phyloP scores from a whole-genome alignment of 2,113 vertebrate species.

The Empidonax alnorum region DNA sequence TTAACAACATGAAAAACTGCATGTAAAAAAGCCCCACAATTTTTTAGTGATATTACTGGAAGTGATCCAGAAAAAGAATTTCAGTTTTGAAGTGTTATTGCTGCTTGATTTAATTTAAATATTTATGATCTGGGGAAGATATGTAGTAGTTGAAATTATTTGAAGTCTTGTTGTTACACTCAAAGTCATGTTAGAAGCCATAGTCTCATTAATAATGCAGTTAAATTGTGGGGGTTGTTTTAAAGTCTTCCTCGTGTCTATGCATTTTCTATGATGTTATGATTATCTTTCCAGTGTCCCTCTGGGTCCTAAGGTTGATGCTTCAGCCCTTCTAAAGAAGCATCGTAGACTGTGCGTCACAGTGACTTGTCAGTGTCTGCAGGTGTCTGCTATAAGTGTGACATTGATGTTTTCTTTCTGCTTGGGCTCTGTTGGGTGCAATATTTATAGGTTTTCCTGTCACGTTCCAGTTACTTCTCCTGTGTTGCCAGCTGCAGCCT shows the following conservation, averaged over 20 bases:
- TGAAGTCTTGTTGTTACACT: not conserved
- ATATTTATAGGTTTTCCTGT: not conserved
- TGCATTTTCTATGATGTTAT: not conserved
- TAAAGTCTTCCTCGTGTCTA: not conserved
- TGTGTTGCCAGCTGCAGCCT: not conserved
- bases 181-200: not conserved
- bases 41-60: not conserved
- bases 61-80: not conserved
- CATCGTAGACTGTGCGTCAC: not conserved
- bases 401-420: not conserved
- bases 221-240: not conserved
- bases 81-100: not conserved
- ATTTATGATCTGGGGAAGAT: not conserved
- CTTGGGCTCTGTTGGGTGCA: not conserved
- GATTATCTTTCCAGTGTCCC: not conserved
- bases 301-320: not conserved
- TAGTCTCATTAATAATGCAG: not conserved
- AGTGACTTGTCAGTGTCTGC: not conserved
- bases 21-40: not conserved
- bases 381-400: not conserved
- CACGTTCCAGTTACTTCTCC: not conserved
- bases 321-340: not conserved
- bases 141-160: not conserved
- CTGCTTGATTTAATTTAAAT: not conserved
- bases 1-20: not conserved